These are phyloP conservation scores for Leptopilina drosophilae DNA, from an alignment of 2,888 invertebrate species.

Conservation along the genomic window DNA sequence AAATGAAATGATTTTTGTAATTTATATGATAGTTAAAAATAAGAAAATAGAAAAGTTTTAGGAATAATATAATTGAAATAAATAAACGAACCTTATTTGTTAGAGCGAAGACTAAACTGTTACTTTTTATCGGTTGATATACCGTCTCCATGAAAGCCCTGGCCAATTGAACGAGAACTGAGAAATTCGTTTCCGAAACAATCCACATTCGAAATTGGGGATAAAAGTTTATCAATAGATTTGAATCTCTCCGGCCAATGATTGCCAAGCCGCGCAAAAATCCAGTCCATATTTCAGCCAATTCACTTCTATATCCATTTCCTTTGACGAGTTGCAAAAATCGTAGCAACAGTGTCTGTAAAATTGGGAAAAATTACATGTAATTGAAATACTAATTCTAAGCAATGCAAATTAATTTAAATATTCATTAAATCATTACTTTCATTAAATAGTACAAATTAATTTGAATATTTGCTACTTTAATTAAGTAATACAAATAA, in stretches of 20 bases:
- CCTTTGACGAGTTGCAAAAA: slow-evolving; percentile 81
- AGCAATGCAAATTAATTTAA: too few relatives aligned
- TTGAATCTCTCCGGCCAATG: slow-evolving; percentile 80
- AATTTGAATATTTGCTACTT: too few relatives aligned
- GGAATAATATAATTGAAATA: background rate
- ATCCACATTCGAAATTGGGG: slow-evolving; percentile 81
- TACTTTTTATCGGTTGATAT: slow-evolving; percentile 68
- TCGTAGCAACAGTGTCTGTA: slow-evolving; percentile 83
- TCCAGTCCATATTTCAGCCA: slow-evolving; percentile 81
- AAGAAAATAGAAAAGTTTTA: too few relatives aligned
- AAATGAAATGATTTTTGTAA: too few relatives aligned
- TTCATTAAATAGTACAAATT: too few relatives aligned
- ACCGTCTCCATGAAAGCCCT: slow-evolving; percentile 69
- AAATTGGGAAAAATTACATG: too few relatives aligned
- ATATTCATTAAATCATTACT: too few relatives aligned
- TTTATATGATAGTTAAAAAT: too few relatives aligned
- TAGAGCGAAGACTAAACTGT: slow-evolving; percentile 76
- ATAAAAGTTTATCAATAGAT: slow-evolving; percentile 79
- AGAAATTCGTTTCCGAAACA: slow-evolving; percentile 60
- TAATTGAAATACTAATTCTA: too few relatives aligned
- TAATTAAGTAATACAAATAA: too few relatives aligned
- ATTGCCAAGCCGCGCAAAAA: slow-evolving; percentile 80
- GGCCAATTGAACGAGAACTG: slow-evolving; percentile 64
- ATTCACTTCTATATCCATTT: slow-evolving; percentile 77
- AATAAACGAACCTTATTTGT: slow-evolving; percentile 76